phyloP scores from a whole-genome alignment of 2,113 vertebrate species.

The Hippocampus abdominalis region DNA sequence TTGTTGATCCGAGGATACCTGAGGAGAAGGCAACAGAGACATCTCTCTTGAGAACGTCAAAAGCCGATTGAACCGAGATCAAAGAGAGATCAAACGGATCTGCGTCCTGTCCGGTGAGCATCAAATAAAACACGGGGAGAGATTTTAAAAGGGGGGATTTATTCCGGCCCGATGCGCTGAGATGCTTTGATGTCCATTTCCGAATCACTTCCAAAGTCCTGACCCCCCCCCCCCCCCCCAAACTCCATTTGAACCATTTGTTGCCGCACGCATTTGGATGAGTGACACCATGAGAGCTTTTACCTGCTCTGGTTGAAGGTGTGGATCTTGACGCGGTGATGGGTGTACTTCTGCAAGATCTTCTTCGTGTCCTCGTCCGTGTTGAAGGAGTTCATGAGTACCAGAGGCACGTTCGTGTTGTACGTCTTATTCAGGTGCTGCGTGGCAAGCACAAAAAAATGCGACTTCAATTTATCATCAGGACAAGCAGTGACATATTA shows the following conservation, averaged over 20 bases:
- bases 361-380: constrained; percentile 98
- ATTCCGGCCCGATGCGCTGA: not conserved
- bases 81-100: constrained; percentile 37
- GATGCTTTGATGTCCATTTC: not conserved
- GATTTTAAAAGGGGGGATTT: constrained; percentile 11
- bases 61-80: constrained; percentile 23
- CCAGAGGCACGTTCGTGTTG: constrained; percentile 90
- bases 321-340: constrained; percentile 94
- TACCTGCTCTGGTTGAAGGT: constrained; percentile 99
- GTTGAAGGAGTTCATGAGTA: constrained; percentile 99
- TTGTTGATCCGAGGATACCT: constrained; percentile 95
- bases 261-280: not conserved
- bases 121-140: not conserved
- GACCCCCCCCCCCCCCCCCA: no score
- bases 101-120: constrained; percentile 24
- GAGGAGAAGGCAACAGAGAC: not conserved
- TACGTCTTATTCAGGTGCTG: constrained; percentile 96
- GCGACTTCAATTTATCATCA: not conserved
- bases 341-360: constrained; percentile 95
- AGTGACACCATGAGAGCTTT: constrained; percentile 7
- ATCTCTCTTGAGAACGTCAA: constrained; percentile 26
- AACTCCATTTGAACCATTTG: not conserved
- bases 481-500: not conserved
- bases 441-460: not conserved
- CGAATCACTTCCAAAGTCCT: not conserved